These are phyloP conservation scores for Stegodyphus dumicola DNA, from an alignment of 1,140 invertebrate species.

Conservation along the genomic window DNA sequence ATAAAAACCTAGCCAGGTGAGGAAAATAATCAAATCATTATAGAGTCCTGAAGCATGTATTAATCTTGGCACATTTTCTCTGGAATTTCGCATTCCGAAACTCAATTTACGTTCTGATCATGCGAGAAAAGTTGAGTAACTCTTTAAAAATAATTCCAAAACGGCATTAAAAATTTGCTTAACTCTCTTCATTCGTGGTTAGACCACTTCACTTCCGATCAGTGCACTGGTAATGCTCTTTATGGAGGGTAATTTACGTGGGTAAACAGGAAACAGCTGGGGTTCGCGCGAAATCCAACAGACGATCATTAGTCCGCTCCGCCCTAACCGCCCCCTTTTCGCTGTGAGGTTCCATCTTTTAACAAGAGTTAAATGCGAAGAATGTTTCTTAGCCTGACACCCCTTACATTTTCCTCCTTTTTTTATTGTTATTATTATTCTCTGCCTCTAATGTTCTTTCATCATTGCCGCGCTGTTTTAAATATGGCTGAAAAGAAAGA, in stretches of 20 bases:
- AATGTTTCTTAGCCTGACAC: not conserved
- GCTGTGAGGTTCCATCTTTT: not conserved
- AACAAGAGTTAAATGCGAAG: slow-evolving; percentile 3
- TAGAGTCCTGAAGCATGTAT: no score
- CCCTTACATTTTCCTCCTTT: not conserved
- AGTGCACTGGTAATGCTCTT: not conserved
- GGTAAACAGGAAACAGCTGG: slow-evolving; percentile 15
- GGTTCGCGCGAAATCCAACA: not conserved
- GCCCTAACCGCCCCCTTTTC: not conserved
- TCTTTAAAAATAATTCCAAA: slow-evolving; percentile 39
- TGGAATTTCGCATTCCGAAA: not conserved
- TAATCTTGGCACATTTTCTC: no score
- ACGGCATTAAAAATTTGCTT: not conserved
- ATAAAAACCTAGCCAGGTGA: no score
- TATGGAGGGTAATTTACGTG: slow-evolving; percentile 12
- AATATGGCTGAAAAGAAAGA: not conserved
- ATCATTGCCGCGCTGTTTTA: not conserved
- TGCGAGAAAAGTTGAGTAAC: slow-evolving; percentile 25
- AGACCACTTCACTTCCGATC: slow-evolving; percentile 4
- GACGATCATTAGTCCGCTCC: not conserved
- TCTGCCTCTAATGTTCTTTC: slow-evolving; percentile 15
- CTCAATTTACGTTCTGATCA: slow-evolving; percentile 44
- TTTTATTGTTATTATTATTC: slow-evolving; percentile 12
- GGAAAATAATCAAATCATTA: no score
- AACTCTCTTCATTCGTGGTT: not conserved